Evolutionary conservation across 2,888 invertebrate species (phyloP), one percentile per base, ranked within the genome.

Genomic region (Scaptomyza reducta): DNA sequence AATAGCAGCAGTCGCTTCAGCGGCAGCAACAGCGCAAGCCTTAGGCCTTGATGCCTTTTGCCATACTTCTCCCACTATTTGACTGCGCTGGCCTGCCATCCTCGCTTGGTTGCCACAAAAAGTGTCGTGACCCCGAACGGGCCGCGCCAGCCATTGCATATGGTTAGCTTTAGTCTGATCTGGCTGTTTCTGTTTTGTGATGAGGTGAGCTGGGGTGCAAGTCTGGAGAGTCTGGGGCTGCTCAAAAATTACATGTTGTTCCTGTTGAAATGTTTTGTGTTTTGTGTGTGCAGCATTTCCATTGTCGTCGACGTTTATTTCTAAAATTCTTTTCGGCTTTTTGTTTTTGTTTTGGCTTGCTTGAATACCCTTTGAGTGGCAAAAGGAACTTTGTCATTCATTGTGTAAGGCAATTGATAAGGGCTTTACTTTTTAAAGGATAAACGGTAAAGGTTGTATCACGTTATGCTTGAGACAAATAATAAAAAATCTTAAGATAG

Each of bases 51-150:
- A 62, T 64, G 66, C 66, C 79, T 62, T 35, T 74, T 79, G 85
- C 88, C 87, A 86, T 88, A 88, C 90, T 89, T 89, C 87, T 88
- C 88, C 88, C 88, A 84, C 79, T 88, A 86, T 88, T 82, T 85
- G 66, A 83, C 80, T 84, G 70, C 53, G 61, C 68, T 66, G 57
- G 66, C 63, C 77, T 71, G 74, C 77, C 70, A 77, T 69, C 66
- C 65, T 74, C 77, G 31, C 53, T 42, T 71, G 72, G 70, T 44
- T 79, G 87, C 83, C 84, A 81, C 79, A 84, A 86, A 88, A 88
- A 85, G 90, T 90, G 90, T 90, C 91, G 90, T 90, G 91, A 90
- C 91, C 90, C 80, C 89, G 81, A 79, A 81, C 79, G 54, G 70
- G 61, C 69, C 59, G 38, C 49, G 67, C 77, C 70, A 67, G 64